These are phyloP conservation scores for Eubasilissa splendida DNA, from an alignment of 2,888 invertebrate genomes.

Conservation along the genomic window DNA sequence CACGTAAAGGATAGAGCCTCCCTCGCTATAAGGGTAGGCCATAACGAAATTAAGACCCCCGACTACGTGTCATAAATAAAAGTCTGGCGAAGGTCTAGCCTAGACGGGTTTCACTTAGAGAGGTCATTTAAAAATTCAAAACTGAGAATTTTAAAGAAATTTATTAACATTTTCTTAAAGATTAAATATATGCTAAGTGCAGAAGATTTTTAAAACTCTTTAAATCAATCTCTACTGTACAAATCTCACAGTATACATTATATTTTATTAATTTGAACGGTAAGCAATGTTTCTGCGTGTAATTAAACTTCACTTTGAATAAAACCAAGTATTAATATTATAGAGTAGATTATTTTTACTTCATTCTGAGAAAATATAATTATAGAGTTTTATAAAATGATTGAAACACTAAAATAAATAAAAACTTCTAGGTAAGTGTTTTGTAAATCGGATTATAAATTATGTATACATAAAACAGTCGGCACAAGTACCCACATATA, in stretches of 20 bases:
- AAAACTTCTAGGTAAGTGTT: no score
- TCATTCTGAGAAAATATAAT: no score
- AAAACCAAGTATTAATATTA: no score
- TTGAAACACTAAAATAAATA: no score
- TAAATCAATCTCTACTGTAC: neutral
- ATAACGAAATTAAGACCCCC: slow-evolving; percentile 33
- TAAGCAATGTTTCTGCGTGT: no score
- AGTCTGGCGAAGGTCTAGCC: neutral
- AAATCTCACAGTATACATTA: neutral
- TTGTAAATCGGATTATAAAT: no score
- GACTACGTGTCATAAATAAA: slow-evolving; percentile 34
- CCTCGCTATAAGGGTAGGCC: slow-evolving; percentile 3
- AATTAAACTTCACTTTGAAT: no score
- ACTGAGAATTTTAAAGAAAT: neutral
- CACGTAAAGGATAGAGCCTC: slow-evolving; percentile 21
- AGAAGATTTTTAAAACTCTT: neutral
- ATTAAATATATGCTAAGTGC: neutral
- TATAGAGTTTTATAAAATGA: no score
- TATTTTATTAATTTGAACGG: no score
- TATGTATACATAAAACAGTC: no score
- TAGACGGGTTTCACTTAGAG: slow-evolving; percentile 7
- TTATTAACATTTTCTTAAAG: neutral
- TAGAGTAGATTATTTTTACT: no score
- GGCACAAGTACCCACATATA: no score
- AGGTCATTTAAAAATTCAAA: neutral